Evolutionary conservation across 2,888 invertebrate species (phyloP), one percentile per base, ranked within the genome.

Genomic region (Rhodophaea formosa): DNA sequence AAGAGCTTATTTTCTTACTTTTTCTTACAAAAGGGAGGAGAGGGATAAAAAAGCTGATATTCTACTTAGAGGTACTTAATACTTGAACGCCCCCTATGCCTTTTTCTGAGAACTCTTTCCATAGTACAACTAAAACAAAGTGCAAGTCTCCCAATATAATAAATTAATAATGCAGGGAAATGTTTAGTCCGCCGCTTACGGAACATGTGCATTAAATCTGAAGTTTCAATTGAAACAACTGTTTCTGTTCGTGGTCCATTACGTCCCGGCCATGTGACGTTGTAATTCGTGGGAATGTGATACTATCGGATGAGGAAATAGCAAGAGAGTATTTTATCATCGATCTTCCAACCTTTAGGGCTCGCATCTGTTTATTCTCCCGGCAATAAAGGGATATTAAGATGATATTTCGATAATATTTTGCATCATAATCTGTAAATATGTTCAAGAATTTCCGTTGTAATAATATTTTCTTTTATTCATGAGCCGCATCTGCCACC

Each of bases 261-360:
- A 72, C 70, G 71, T 70, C 70, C 62, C 69, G 67, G 75, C 75
- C 76, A 76, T 71, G 77, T 84, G 87, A 86, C 79, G 81, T 71
- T 77, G 78, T 71, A 70, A 60, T 74, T 74, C 83, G 86, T 88
- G 85, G 85, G 88, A 88, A 85, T 71, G 58, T 67, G 66, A 71
- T 72, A 64, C 70, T 78, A 78, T 74, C 68, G 62, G 53, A 77
- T 62, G 60, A 72, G 72, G 71, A 78, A 75, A 66, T 60, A 57
- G 64, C 66, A 65, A 65, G 59, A 74, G 69, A 72, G 75, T 74
- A 76, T 74, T 73, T 70, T 71, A 72, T 70, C 64, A 68, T 70
- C 70, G 72, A 71, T 71, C 70, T 69, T 70, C 70, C 68, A 58
- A 66, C 65, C 66, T 72, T 42, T 23, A 17, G 44, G 14, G 17